phyloP scores from a whole-genome alignment of 2,797 vertebrate genomes.

The Propithecus deckenii region DNA sequence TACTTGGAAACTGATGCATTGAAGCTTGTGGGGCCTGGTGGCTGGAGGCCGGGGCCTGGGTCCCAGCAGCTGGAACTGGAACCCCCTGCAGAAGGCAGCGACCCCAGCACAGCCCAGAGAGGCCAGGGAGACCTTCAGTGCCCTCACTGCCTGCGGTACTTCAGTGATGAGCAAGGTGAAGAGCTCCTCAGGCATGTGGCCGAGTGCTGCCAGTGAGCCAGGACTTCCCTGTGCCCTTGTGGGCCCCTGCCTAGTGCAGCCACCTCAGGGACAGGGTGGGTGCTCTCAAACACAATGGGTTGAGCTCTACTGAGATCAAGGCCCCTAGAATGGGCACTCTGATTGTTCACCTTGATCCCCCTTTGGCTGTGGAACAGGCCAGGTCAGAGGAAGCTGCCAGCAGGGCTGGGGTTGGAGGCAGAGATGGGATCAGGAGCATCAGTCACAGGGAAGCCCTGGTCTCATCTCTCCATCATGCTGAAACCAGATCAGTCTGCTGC shows the following conservation, averaged over 20 bases:
- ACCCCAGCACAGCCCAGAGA: constrained; percentile 48
- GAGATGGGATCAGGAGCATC: neutral
- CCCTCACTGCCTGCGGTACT: constrained; percentile 89
- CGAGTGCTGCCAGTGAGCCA: constrained; percentile 89
- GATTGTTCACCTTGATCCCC: neutral
- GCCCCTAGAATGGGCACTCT: neutral
- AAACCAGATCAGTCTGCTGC: accelerated
- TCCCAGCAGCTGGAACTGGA: constrained; percentile 68
- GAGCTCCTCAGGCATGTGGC: constrained; percentile 92
- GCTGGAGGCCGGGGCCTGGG: constrained; percentile 59
- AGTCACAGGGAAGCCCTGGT: neutral
- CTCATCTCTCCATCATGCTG: neutral
- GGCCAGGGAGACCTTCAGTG: constrained; percentile 91
- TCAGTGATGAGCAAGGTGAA: constrained; percentile 86
- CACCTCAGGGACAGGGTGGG: too few relatives aligned
- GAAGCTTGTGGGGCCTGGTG: constrained; percentile 79
- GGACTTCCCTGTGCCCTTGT: too few relatives aligned
- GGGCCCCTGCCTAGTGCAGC: neutral
- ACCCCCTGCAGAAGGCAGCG: neutral
- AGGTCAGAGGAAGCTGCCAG: neutral
- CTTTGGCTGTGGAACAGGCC: neutral
- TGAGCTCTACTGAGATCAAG: neutral
- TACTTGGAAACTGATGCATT: constrained; percentile 76
- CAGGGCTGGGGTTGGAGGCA: neutral
- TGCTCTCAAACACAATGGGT: neutral